Percentiles rank a stretch among this genome's conserved stretches.
phyloP scores from a whole-genome alignment of 1,140 invertebrate species.

The Bactericera cockerelli region DNA sequence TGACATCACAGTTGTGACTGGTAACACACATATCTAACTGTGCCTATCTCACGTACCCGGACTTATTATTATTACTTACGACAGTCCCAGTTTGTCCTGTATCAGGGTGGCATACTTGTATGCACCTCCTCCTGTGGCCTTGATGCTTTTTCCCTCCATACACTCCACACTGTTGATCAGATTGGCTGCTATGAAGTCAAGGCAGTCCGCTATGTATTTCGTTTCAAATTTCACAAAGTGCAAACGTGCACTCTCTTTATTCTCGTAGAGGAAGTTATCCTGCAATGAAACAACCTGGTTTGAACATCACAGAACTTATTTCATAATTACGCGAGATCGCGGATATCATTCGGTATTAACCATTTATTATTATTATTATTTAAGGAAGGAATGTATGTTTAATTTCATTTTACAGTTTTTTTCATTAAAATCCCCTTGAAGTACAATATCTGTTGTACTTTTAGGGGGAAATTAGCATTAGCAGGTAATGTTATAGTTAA shows the following conservation, averaged over 20 bases:
- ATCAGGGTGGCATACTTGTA: constrained; percentile 51
- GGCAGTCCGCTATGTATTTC: constrained; percentile 52
- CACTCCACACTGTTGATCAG: constrained; percentile 38
- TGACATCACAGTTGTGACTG: no score
- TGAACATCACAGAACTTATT: background rate
- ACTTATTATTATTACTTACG: constrained; percentile 42
- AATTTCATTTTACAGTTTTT: no score
- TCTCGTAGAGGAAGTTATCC: constrained; percentile 31
- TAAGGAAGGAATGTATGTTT: no score
- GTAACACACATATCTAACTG: no score
- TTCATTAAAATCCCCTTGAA: no score
- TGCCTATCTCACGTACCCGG: no score
- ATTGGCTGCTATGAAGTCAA: constrained; percentile 52
- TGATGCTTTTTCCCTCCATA: constrained; percentile 47
- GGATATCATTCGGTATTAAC: no score
- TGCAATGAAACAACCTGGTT: constrained; percentile 13
- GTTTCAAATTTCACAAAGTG: constrained; percentile 70
- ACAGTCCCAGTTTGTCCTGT: constrained; percentile 45
- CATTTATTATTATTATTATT: no score
- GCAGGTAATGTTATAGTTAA: no score
- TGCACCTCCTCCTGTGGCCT: constrained; percentile 56
- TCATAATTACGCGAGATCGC: constrained; percentile 8
- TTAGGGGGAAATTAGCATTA: no score
- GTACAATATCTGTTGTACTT: no score
- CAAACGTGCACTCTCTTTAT: constrained; percentile 40